These are phyloP conservation scores for Pissodes strobi DNA, from an alignment of 1,140 invertebrate species.

Conservation along the genomic window DNA sequence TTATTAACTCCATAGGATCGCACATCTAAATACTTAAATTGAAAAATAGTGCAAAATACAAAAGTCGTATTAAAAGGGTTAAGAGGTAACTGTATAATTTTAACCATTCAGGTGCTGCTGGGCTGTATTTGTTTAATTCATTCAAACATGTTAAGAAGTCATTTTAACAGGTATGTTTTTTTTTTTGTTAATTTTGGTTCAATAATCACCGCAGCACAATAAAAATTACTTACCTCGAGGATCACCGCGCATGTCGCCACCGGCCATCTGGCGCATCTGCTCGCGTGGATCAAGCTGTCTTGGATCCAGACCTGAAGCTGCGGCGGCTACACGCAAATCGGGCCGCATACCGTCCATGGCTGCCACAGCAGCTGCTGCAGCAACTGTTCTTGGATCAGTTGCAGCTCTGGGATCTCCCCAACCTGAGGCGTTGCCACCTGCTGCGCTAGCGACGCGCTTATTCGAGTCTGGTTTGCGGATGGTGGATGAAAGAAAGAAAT, in stretches of 20 bases:
- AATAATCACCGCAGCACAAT: neutral
- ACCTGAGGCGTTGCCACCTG: constrained; percentile 35
- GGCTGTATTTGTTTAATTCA: too few relatives aligned
- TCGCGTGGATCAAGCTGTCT: constrained; percentile 67
- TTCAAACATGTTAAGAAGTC: too few relatives aligned
- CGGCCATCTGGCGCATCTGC: constrained; percentile 62
- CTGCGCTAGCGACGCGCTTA: constrained; percentile 20
- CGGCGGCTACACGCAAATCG: constrained; percentile 43
- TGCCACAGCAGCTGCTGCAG: constrained; percentile 16
- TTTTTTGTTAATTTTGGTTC: too few relatives aligned
- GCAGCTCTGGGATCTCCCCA: constrained; percentile 37
- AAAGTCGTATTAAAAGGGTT: neutral
- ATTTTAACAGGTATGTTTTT: too few relatives aligned
- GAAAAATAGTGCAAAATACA: neutral
- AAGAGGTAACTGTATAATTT: too few relatives aligned
- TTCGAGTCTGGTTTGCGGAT: constrained; percentile 12
- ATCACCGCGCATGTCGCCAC: constrained; percentile 68
- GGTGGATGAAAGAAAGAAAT: constrained; percentile 5
- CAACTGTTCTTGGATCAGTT: constrained; percentile 54
- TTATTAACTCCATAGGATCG: too few relatives aligned
- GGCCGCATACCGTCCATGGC: constrained; percentile 23
- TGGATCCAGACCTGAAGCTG: constrained; percentile 39
- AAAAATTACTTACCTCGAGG: constrained; percentile 61
- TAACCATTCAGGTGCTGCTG: too few relatives aligned
- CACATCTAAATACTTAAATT: too few relatives aligned